Conservation (phyloP, 2,888 invertebrate genomes). For the Sturmia bella region DNA sequence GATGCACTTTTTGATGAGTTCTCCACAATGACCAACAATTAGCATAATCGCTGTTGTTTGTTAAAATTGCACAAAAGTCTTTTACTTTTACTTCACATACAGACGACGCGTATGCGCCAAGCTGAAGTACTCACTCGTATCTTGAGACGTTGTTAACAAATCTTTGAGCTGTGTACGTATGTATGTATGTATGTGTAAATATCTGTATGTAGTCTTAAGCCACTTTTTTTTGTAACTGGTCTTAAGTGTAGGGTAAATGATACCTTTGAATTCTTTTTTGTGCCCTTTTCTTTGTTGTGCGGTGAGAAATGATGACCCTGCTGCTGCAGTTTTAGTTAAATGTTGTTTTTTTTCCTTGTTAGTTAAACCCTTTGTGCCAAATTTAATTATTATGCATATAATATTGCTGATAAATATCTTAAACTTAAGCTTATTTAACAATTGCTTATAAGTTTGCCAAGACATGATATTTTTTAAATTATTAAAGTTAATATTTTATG, state of each 20-base stretch:
- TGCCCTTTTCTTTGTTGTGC: conserved; percentile 21
- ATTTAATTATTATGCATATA: conserved; percentile 70
- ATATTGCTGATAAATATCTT: conserved; percentile 67
- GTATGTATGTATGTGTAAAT: too few relatives aligned
- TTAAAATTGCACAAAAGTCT: conserved; percentile 55
- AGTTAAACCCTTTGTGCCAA: conserved; percentile 65
- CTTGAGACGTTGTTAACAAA: conserved; percentile 12
- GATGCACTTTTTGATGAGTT: conserved; percentile 69
- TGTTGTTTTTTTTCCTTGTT: conserved; percentile 2
- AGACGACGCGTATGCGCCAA: conserved; percentile 34
- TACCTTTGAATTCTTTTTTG: conserved; percentile 18
- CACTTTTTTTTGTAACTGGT: conserved; percentile 10
- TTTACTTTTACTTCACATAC: neutral
- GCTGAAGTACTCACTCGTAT: conserved; percentile 24
- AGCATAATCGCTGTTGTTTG: conserved; percentile 77
- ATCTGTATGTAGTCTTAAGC: too few relatives aligned
- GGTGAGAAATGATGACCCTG: conserved; percentile 52
- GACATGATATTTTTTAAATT: conserved; percentile 65
- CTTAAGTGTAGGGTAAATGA: conserved; percentile 51
- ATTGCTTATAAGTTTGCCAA: conserved; percentile 46
- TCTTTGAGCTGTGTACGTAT: conserved; percentile 5
- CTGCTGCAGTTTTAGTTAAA: neutral
- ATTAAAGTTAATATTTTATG: conserved; percentile 66
- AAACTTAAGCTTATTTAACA: conserved; percentile 65
- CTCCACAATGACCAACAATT: conserved; percentile 73